Evolutionary conservation across 1,140 invertebrate genomes (phyloP).

Genomic region (Hycleus cichorii): DNA sequence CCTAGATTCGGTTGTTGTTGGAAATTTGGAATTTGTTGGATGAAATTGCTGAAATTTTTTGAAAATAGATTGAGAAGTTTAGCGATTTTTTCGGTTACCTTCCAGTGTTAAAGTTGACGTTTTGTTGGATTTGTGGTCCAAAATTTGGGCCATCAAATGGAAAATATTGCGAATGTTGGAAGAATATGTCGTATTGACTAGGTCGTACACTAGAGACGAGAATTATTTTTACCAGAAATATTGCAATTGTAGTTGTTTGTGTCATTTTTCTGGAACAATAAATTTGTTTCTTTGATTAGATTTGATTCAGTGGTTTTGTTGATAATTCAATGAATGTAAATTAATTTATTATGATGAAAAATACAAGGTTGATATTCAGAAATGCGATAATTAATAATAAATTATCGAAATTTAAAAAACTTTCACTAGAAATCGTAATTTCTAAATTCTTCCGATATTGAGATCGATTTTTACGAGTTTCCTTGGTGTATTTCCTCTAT

Average conservation of each 20-base stretch:
- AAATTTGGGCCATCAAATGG: neutral
- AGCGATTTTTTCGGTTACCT: neutral
- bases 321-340: too few species aligned
- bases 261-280: neutral
- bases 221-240: neutral
- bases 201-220: neutral
- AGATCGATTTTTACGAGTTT: too few species aligned
- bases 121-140: neutral
- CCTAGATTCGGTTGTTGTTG: slow-evolving; percentile 26
- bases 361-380: too few species aligned
- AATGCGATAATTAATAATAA: too few species aligned
- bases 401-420: too few species aligned
- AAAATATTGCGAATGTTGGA: neutral
- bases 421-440: too few species aligned
- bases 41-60: neutral
- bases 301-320: too few species aligned
- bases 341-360: too few species aligned
- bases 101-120: neutral
- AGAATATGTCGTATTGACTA: slow-evolving; percentile 1
- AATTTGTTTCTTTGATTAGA: too few species aligned
- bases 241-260: neutral
- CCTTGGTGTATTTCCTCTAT: too few species aligned
- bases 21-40: neutral
- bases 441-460: too few species aligned
- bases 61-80: neutral